phyloP scores from a whole-genome alignment of 2,797 vertebrate genomes.

The Ispidina lecontei region DNA sequence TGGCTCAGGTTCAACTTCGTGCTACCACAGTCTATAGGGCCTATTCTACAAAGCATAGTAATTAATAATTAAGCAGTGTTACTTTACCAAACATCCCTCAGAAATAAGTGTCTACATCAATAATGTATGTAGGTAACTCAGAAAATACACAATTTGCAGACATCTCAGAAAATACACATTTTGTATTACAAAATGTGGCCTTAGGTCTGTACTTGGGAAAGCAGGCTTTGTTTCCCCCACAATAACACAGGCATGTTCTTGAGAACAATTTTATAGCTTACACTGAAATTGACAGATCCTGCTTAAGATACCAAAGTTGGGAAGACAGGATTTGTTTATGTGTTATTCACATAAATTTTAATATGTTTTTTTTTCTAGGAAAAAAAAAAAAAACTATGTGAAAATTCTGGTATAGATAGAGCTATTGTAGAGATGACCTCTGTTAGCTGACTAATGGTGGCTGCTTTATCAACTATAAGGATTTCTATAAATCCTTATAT shows the following conservation, averaged over 20 bases:
- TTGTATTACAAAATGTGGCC: background rate
- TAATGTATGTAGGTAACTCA: background rate
- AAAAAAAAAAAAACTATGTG: background rate
- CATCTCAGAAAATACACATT: too few relatives aligned
- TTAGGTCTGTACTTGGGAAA: background rate
- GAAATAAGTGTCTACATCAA: background rate
- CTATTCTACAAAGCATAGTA: background rate
- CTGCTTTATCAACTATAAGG: background rate
- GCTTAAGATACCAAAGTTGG: background rate
- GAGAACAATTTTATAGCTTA: background rate
- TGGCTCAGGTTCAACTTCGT: background rate
- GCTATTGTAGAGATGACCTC: background rate
- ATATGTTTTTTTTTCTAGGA: too few relatives aligned
- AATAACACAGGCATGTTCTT: background rate
- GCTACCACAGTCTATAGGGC: background rate
- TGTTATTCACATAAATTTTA: background rate
- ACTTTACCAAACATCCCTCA: background rate
- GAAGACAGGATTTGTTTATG: background rate
- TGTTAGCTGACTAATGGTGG: background rate
- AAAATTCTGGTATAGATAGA: background rate
- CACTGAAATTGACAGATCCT: background rate
- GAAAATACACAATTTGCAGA: background rate
- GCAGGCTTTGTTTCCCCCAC: background rate
- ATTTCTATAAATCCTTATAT: too few relatives aligned
- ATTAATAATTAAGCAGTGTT: background rate